Evolutionary conservation across 2,888 invertebrate species (phyloP), one percentile per base, ranked within the genome.

Genomic region (Drosophila birchii): DNA sequence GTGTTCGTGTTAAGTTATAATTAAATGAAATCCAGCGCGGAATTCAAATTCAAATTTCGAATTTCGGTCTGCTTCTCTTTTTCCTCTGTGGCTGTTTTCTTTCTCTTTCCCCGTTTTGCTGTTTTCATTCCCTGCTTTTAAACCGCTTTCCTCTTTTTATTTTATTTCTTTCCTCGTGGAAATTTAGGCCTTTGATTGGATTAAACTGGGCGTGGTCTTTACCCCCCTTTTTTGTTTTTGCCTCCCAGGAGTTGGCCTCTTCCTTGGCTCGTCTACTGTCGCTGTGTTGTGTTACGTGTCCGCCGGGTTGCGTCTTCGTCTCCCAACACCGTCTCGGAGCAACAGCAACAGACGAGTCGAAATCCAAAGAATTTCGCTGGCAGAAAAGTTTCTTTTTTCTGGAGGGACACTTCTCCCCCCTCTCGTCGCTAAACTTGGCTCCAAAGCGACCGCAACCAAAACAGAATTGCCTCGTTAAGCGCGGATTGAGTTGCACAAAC

Each of bases 1-100:
- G 26, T 18, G 47, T 59, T 79, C 88, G 81, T 85, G 85, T 83
- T 88, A 79, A 80, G 75, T 79, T 66, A 86, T 88, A 85, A 85
- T 85, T 85, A 85, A 85, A 83, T 83, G 75, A 83, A 86, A 78
- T 66, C 86, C 78, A 76, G 67, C 72, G 43, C 63, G 44, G 63
- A 72, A 63, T 73, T 57, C 54, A 67, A 66, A 67, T 67, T 72
- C 60, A 55, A 71, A 57, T 56, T 59, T 72, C 43, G 54, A 60
- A 61, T 72, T 60, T 72, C 26, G 49, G 61, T 23, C 45, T 23
- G 44, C 36, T 68, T 8, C 79, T 75, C 68, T 62, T 81, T 76
- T 16, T 26, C n/a, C n/a, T n/a, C 6, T 9, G 18, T 41, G 12
- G n/a, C n/a, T 18, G 23, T 14, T 29, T 26, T 45, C 29, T 16